These are phyloP conservation scores for Hymenopus coronatus DNA, from an alignment of 2,888 invertebrate species.

Conservation along the genomic window DNA sequence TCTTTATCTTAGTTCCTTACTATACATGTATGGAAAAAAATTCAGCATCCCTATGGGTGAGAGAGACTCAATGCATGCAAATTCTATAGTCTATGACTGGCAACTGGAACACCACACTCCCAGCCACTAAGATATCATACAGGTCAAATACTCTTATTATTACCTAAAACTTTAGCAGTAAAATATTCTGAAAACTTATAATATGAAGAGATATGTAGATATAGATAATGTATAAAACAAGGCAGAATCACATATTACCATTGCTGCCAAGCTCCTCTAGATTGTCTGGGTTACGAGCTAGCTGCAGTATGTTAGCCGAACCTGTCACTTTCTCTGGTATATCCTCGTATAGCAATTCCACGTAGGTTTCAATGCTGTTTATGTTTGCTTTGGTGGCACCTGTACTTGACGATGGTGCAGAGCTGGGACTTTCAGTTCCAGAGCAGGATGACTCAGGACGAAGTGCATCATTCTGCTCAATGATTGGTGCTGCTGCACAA, in stretches of 20 bases:
- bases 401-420: conserved; percentile 41
- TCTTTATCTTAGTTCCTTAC: too few species aligned
- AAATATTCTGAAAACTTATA: too few species aligned
- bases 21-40: too few species aligned
- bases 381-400: conserved; percentile 66
- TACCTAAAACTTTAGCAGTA: background rate
- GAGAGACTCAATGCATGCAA: too few species aligned
- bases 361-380: conserved; percentile 87
- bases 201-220: too few species aligned
- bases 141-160: too few species aligned
- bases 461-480: conserved; percentile 20
- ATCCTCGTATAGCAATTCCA: conserved; percentile 95
- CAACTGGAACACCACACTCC: too few species aligned
- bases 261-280: conserved; percentile 89
- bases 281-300: conserved; percentile 92
- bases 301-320: conserved; percentile 83
- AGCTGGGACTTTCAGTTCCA: conserved; percentile 27
- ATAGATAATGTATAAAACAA: too few species aligned
- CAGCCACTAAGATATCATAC: too few species aligned
- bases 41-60: too few species aligned
- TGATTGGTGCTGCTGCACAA: background rate
- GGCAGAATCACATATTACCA: conserved; percentile 56
- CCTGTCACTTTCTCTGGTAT: conserved; percentile 89
- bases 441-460: conserved; percentile 28
- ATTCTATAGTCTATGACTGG: too few species aligned